These are phyloP conservation scores for Trididemnum nubilum DNA, from an alignment of 23 tunicate species.

Conservation along the genomic window DNA sequence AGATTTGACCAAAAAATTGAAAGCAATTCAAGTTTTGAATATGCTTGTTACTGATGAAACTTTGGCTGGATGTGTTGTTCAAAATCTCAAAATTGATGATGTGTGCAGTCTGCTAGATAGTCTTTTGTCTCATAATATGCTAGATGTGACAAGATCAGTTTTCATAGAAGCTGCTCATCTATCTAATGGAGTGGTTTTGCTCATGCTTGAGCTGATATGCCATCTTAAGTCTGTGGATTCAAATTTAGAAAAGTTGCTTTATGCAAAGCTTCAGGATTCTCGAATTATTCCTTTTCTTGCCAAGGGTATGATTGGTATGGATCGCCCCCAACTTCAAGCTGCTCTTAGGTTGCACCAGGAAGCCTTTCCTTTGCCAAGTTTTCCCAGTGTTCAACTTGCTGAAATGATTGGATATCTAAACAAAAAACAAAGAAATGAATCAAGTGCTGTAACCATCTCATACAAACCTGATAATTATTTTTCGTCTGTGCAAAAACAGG, in stretches of 20 bases:
- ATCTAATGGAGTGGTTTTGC: slow-evolving; percentile 59
- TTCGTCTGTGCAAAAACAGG: neutral
- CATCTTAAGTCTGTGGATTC: slow-evolving; percentile 36
- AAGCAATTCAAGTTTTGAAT: slow-evolving; percentile 40
- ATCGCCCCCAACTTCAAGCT: slow-evolving; percentile 23
- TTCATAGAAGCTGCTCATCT: slow-evolving; percentile 30
- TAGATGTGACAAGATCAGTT: slow-evolving; percentile 11
- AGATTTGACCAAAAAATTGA: slow-evolving; percentile 31
- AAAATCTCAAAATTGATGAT: slow-evolving; percentile 2
- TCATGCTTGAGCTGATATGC: slow-evolving; percentile 29
- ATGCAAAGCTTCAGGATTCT: slow-evolving; percentile 48
- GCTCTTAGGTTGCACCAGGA: slow-evolving; percentile 63
- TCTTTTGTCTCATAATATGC: slow-evolving; percentile 56
- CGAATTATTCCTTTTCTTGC: slow-evolving; percentile 56
- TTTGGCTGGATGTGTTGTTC: slow-evolving; percentile 1
- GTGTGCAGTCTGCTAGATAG: slow-evolving; percentile 42
- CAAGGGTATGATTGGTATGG: slow-evolving; percentile 31
- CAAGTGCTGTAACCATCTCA: neutral
- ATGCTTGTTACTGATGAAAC: slow-evolving; percentile 51
- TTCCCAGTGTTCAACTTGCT: slow-evolving; percentile 40
- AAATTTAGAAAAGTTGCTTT: slow-evolving; percentile 43
- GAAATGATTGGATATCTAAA: slow-evolving; percentile 19
- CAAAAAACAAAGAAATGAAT: neutral
- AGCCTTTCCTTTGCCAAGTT: slow-evolving; percentile 70
- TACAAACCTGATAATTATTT: too few species aligned